Percentiles rank a stretch among this genome's conserved stretches.
Evolutionary conservation across 2,113 vertebrate species (phyloP).

Genomic region (Elephas maximus): DNA sequence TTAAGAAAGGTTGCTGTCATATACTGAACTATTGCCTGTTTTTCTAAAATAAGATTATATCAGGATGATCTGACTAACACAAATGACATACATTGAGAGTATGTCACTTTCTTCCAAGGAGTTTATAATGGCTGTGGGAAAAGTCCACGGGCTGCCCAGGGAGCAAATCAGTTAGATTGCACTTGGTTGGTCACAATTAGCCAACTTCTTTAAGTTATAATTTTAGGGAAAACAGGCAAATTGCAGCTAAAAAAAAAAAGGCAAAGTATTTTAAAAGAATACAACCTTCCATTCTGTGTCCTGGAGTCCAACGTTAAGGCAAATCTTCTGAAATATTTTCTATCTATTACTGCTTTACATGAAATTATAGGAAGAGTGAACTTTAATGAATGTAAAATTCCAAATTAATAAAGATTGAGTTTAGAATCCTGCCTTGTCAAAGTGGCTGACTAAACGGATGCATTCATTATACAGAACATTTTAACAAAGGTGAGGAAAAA

Average conservation of each 20-base stretch:
- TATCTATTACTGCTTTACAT: background rate
- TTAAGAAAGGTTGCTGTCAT: background rate
- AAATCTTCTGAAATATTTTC: background rate
- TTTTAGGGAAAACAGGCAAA: background rate
- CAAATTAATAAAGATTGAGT: background rate
- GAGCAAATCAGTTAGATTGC: too few relatives aligned
- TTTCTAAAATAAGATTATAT: constrained; percentile 53
- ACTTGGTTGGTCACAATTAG: background rate
- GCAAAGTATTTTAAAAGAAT: background rate
- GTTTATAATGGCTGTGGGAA: background rate
- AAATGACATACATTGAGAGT: background rate
- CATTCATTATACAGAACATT: background rate
- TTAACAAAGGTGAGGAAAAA: background rate
- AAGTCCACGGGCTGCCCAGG: background rate
- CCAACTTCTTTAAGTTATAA: background rate
- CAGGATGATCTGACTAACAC: constrained; percentile 11
- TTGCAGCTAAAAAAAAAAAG: background rate
- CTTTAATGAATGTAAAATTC: background rate
- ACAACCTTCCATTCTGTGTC: background rate
- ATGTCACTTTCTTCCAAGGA: background rate
- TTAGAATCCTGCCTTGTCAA: background rate
- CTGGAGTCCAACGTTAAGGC: background rate
- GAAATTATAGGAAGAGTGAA: background rate
- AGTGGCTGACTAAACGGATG: background rate
- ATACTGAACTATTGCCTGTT: background rate